Evolutionary conservation across 1,140 invertebrate genomes (phyloP).

Genomic region (Chionoecetes opilio): DNA sequence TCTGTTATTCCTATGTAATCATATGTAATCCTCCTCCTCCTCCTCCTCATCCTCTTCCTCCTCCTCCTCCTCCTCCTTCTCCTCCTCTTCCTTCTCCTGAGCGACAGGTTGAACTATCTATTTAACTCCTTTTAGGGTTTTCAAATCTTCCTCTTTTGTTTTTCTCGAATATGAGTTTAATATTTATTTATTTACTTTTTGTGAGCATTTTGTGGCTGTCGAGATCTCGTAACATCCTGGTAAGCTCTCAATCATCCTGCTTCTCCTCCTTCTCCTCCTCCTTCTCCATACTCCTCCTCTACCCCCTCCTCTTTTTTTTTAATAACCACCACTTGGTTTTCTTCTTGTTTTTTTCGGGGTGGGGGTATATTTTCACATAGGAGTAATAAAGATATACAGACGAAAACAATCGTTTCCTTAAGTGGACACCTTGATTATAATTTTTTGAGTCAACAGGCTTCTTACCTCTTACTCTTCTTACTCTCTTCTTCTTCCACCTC

Average conservation of each 20-base stretch:
- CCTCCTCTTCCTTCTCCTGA: no score
- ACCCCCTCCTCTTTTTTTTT: background rate
- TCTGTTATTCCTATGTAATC: no score
- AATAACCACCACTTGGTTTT: background rate
- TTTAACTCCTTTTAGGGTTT: background rate
- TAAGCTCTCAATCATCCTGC: constrained; percentile 24
- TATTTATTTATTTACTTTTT: background rate
- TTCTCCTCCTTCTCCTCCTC: background rate
- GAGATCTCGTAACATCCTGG: background rate
- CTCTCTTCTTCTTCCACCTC: background rate
- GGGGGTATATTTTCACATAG: no score
- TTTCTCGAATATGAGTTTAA: no score
- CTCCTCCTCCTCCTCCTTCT: no score
- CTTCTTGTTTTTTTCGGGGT: background rate
- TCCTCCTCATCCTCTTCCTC: no score
- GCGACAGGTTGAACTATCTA: background rate
- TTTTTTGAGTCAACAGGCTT: no score
- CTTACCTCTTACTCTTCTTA: background rate
- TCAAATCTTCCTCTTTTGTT: background rate
- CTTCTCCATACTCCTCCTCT: background rate
- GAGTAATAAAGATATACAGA: no score
- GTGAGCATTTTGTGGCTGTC: background rate
- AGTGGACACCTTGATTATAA: no score
- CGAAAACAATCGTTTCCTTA: no score
- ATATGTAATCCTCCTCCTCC: no score